These are phyloP conservation scores for Lagopus muta DNA, from an alignment of 2,113 vertebrate species.

Conservation along the genomic window DNA sequence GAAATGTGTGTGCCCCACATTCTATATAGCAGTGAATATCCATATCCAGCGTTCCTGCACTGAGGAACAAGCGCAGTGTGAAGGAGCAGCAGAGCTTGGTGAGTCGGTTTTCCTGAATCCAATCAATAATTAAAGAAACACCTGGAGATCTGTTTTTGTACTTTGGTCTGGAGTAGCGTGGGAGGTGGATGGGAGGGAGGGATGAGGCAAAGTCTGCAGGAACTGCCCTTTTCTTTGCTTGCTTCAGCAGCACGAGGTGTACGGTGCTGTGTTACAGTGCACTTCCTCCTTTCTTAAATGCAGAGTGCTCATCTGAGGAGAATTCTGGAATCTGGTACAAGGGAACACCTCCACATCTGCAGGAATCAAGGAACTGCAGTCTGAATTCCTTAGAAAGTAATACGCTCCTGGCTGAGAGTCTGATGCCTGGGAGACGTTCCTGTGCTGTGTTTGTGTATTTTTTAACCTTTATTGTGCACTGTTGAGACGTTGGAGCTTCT, in stretches of 20 bases:
- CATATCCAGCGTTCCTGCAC: background rate
- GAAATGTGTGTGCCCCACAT: background rate
- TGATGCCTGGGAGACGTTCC: background rate
- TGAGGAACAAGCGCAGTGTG: fast-evolving
- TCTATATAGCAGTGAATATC: fast-evolving
- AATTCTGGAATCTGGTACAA: background rate
- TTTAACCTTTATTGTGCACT: background rate
- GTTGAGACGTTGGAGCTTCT: background rate
- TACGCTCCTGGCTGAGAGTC: background rate
- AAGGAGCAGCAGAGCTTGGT: background rate
- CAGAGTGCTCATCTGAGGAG: background rate
- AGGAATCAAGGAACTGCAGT: background rate
- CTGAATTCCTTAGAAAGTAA: background rate
- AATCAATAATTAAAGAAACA: background rate
- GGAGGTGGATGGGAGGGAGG: background rate
- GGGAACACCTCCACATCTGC: background rate
- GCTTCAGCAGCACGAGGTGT: background rate
- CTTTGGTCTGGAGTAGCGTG: background rate
- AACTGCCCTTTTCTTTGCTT: background rate
- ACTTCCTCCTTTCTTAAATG: background rate
- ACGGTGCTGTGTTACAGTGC: fast-evolving
- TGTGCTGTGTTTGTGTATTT: background rate
- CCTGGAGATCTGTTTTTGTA: background rate
- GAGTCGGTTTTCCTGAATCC: background rate
- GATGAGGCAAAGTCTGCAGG: background rate